Percentiles rank a stretch among this genome's conserved stretches.
These are phyloP conservation scores for Tetrax tetrax DNA, from an alignment of 2,113 vertebrate genomes.

Conservation along the genomic window DNA sequence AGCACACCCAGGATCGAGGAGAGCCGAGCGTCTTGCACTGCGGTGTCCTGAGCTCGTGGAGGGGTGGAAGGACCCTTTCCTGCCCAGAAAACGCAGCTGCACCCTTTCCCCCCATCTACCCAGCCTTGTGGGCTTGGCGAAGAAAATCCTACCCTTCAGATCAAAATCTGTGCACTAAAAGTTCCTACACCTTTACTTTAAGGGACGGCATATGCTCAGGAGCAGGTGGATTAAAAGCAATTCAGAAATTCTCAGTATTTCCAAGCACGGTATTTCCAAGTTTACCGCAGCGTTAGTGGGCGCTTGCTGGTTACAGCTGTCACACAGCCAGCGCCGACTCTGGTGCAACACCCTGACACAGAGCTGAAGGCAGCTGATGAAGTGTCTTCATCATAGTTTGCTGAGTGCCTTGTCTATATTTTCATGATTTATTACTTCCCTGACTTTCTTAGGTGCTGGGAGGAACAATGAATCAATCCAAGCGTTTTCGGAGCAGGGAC, in stretches of 20 bases:
- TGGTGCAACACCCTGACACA: rapidly evolving
- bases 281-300: rapidly evolving
- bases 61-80: background rate
- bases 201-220: rapidly evolving
- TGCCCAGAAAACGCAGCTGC: background rate
- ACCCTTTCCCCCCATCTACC: background rate
- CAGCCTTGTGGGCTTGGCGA: background rate
- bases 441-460: background rate
- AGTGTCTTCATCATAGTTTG: slow-evolving; percentile 26
- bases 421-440: slow-evolving; percentile 51
- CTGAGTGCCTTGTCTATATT: slow-evolving; percentile 6
- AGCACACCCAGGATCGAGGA: background rate
- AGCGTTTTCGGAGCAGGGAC: background rate
- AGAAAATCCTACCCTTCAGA: background rate
- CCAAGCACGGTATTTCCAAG: background rate
- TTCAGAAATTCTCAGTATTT: background rate
- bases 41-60: rapidly evolving
- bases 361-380: background rate
- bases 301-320: background rate
- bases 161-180: background rate
- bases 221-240: background rate
- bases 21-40: rapidly evolving
- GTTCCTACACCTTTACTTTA: background rate
- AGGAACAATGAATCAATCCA: slow-evolving; percentile 40
- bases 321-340: background rate